Percentiles rank a stretch among this genome's conserved stretches.
Evolutionary conservation across 2,113 vertebrate species (phyloP).

Genomic region (Arizona elegans): DNA sequence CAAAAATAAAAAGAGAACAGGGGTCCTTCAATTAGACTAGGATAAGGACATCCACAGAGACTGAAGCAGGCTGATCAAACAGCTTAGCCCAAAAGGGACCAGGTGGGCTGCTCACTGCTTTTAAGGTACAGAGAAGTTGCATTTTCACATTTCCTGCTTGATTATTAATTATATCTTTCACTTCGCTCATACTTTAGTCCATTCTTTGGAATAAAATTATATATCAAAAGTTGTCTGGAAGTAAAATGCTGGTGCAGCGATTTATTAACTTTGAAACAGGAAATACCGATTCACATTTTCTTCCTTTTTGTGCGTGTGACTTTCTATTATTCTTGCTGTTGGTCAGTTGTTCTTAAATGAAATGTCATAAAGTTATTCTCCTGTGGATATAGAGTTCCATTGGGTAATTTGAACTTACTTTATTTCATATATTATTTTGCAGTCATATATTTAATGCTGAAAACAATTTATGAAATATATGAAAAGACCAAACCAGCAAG

Average conservation of each 20-base stretch:
- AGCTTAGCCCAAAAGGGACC: slow-evolving; percentile 79
- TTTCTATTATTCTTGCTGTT: neutral
- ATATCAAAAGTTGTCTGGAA: slow-evolving; percentile 42
- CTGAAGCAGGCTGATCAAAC: slow-evolving; percentile 77
- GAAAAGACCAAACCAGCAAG: neutral
- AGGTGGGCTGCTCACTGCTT: slow-evolving; percentile 70
- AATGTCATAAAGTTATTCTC: neutral
- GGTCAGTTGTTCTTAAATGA: neutral
- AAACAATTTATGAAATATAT: neutral
- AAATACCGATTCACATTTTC: neutral
- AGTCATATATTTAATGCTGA: neutral
- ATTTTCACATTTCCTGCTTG: slow-evolving; percentile 54
- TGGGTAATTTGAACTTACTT: neutral
- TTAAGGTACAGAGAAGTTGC: slow-evolving; percentile 65
- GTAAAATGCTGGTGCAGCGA: neutral
- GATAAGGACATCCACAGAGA: slow-evolving; percentile 82
- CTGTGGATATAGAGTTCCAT: neutral
- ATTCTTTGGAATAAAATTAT: slow-evolving; percentile 50
- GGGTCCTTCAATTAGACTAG: slow-evolving; percentile 80
- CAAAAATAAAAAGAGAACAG: slow-evolving; percentile 81
- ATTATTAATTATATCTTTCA: slow-evolving; percentile 68
- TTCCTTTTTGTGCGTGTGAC: neutral
- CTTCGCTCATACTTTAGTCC: slow-evolving; percentile 30
- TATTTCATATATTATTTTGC: neutral
- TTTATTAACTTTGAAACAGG: neutral